phyloP scores from a whole-genome alignment of 1,140 invertebrate genomes.

The Antheraea pernyi region DNA sequence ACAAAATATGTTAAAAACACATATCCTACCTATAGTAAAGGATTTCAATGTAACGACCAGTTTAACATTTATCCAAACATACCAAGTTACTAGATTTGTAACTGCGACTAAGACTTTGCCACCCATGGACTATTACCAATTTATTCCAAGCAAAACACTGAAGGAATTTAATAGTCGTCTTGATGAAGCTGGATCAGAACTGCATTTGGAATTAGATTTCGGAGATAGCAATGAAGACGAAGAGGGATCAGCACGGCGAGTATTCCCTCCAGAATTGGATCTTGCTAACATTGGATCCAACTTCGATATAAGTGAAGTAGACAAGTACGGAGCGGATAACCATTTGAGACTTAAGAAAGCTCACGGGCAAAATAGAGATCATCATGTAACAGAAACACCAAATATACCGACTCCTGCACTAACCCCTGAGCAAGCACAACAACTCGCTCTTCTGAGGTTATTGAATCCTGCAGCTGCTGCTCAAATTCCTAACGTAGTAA shows the following conservation, averaged over 20 bases:
- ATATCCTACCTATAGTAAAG: slow-evolving; percentile 89
- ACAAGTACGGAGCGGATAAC: slow-evolving; percentile 80
- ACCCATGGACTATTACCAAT: slow-evolving; percentile 91
- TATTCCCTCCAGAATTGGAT: slow-evolving; percentile 83
- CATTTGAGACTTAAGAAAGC: slow-evolving; percentile 81
- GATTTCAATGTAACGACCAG: slow-evolving; percentile 85
- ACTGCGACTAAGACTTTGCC: slow-evolving; percentile 93
- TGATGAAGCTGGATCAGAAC: slow-evolving; percentile 92
- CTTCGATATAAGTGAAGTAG: slow-evolving; percentile 85
- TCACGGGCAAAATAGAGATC: slow-evolving; percentile 76
- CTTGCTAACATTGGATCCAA: slow-evolving; percentile 84
- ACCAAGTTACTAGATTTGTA: slow-evolving; percentile 90
- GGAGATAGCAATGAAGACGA: slow-evolving; percentile 89
- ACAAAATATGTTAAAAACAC: slow-evolving; percentile 91
- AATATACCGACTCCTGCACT: slow-evolving; percentile 75
- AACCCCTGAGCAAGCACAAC: slow-evolving; percentile 86
- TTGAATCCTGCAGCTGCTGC: slow-evolving; percentile 84
- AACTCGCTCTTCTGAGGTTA: slow-evolving; percentile 85
- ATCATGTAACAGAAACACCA: slow-evolving; percentile 74
- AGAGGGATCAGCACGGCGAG: slow-evolving; percentile 81
- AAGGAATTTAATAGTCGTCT: slow-evolving; percentile 93
- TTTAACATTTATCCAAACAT: slow-evolving; percentile 92
- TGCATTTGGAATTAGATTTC: slow-evolving; percentile 91
- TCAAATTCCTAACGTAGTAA: slow-evolving; percentile 84
- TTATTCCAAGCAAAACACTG: slow-evolving; percentile 91